Base-by-base conservation (phyloP, 1,140 invertebrate species). In the Vanessa atalanta region DNA sequence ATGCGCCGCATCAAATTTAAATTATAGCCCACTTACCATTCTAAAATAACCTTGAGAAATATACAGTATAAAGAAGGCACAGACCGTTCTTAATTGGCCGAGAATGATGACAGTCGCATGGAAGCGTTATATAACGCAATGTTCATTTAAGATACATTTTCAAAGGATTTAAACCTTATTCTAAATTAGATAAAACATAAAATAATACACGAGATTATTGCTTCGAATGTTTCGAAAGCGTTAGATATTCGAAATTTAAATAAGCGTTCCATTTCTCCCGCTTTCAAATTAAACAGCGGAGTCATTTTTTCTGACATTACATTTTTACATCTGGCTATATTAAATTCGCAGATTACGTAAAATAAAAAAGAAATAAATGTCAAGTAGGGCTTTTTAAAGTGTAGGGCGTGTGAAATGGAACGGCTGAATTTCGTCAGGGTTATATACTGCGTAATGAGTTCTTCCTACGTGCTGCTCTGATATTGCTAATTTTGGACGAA, bases 351-450 rank as follows among this genome's bases (percentile, higher is more conserved):
- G 84, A 88, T 87, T 86, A 84, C 80, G 82, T 81, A 87, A 81
- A 83, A 85, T 82, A 81, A 86, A 87, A 85, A 82, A 77, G 79
- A 79, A 83, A 86, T 86, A 87, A 88, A 87, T 79, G 84, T 83
- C 79, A 86, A 85, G 79, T 84, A 75, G 72, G 77, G 72, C 75
- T 31, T 61, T 61, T 61, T 61, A 61, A 60, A 31, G 57, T 61
- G 57, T 37, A 37, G 23, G 57, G 23, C 57, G 26, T 57, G 55
- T 61, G 72, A 77, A 77, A 77, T 61, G 26, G 72, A 65, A 70
- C 69, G 75, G 79, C 73, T 74, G 79, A 81, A 81, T 80, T 80
- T 79, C 77, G 76, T 77, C 67, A 66, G 73, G 79, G 79, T 83
- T 79, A 61, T 61, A 61, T 82, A 82, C 84, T 82, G 77, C 79